Conservation (phyloP, 2,113 vertebrate genomes). For the Burhinus bistriatus region DNA sequence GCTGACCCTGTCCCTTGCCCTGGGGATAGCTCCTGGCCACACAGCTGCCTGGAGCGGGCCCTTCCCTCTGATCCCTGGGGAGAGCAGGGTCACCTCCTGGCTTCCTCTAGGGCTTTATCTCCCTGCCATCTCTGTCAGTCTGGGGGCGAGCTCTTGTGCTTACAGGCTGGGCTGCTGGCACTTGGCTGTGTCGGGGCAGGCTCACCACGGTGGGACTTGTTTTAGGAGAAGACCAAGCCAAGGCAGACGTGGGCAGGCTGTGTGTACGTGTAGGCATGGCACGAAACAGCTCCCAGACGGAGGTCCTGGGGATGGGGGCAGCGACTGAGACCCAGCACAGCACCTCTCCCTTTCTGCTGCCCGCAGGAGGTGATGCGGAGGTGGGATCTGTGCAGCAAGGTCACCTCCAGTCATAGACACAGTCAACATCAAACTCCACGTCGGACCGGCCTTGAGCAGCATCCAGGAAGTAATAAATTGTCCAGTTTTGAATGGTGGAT, state of each 20-base stretch:
- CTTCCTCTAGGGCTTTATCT: neutral
- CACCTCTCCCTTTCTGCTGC: neutral
- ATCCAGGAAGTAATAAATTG: slow-evolving; percentile 44
- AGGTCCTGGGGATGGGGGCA: neutral
- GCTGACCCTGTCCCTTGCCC: neutral
- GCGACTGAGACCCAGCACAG: neutral
- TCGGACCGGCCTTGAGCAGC: neutral
- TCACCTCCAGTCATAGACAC: neutral
- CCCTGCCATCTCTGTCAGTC: neutral
- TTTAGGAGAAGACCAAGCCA: neutral
- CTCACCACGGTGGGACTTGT: neutral
- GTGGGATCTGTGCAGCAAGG: neutral
- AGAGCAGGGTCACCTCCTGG: neutral
- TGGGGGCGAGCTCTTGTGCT: neutral
- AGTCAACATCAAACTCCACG: neutral
- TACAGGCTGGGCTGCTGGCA: neutral
- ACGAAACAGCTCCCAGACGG: neutral
- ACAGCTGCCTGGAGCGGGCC: neutral
- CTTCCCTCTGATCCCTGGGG: neutral
- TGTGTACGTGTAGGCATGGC: neutral
- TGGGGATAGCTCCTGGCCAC: neutral
- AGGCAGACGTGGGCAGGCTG: neutral
- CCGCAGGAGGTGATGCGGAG: accelerated
- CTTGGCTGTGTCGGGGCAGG: neutral
- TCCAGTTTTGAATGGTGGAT: slow-evolving; percentile 8